Base-by-base conservation (phyloP, 2,888 invertebrate species). In the Troides oblongomaculatus region DNA sequence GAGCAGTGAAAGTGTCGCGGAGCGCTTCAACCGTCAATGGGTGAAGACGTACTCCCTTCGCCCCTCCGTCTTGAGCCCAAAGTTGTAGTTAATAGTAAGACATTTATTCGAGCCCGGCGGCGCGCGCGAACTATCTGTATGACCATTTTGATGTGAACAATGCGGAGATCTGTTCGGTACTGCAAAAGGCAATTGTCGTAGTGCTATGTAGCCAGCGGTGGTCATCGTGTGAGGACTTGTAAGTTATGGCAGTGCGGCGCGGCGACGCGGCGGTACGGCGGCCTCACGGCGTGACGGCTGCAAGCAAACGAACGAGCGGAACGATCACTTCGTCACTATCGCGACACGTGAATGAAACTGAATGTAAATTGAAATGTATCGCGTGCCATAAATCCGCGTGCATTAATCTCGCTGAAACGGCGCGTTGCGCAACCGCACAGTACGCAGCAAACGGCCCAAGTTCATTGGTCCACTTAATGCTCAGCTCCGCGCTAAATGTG, bases 1-100 rank as follows among this genome's bases (percentile, higher is more conserved):
- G 90, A 88, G 89, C 87, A 92, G 92, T 92, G 92, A 92, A 92
- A 92, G 92, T 92, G 92, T 92, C 92, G 91, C 89, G 90, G 89
- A 85, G 81, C 83, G 92, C 89, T 90, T 88, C 90, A 90, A 90
- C 91, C 91, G 92, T 92, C 92, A 92, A 92, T 92, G 92, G 91
- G 90, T 86, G 90, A 92, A 91, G 90, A 90, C 87, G 86, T 87
- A 84, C 89, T 85, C 90, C 90, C 90, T 89, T 87, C 86, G 79
- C 89, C 92, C 91, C 89, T 81, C 86, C 87, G 89, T 88, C 90
- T 91, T 90, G 81, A 80, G 81, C 88, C 87, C 85, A 87, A 89
- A 90, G 89, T 90, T 86, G 85, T 84, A 89, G 82, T 84, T 88
- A 86, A 87, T 89, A 90, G 84, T 90, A 87, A 86, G 68, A 68